phyloP scores from a whole-genome alignment of 2,888 invertebrate species.

The Eurytoma californica region DNA sequence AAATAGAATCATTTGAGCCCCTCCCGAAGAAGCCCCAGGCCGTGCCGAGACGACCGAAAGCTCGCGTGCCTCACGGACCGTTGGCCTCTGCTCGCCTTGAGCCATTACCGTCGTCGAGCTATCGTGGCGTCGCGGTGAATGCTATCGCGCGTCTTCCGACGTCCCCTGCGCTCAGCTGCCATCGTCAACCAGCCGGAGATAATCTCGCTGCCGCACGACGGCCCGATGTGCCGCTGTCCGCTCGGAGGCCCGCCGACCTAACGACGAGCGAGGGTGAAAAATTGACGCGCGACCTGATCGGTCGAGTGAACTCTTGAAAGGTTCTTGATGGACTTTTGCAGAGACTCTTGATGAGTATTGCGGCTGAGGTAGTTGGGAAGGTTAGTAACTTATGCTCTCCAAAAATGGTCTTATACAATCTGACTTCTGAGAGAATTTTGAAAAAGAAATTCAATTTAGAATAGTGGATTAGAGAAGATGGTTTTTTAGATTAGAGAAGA shows the following conservation, averaged over 20 bases:
- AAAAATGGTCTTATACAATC: too few relatives aligned
- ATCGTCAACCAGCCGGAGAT: constrained; percentile 52
- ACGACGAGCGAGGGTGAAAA: constrained; percentile 14
- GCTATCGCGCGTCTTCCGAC: constrained; percentile 59
- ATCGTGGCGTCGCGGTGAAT: constrained; percentile 61
- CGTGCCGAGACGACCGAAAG: neutral
- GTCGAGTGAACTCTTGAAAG: constrained; percentile 5
- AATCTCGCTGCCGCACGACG: constrained; percentile 57
- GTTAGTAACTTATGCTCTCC: neutral
- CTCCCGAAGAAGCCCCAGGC: too few relatives aligned
- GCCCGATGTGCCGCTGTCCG: neutral
- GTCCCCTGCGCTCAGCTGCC: constrained; percentile 21
- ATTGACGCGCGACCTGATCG: constrained; percentile 16
- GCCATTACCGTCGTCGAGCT: constrained; percentile 64
- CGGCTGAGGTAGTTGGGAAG: neutral
- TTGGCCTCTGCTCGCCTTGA: constrained; percentile 62
- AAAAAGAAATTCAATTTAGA: too few relatives aligned
- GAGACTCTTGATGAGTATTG: neutral
- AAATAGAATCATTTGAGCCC: too few relatives aligned
- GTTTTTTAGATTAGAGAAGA: too few relatives aligned
- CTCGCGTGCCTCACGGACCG: constrained; percentile 60
- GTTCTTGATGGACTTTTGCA: constrained; percentile 39
- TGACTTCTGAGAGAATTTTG: too few relatives aligned
- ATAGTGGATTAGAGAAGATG: too few relatives aligned
- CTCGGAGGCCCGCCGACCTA: constrained; percentile 12